Percentiles rank a stretch among this genome's conserved stretches.
These are phyloP conservation scores for Alfaro cultratus DNA, from an alignment of 2,797 vertebrate genomes.

Conservation along the genomic window DNA sequence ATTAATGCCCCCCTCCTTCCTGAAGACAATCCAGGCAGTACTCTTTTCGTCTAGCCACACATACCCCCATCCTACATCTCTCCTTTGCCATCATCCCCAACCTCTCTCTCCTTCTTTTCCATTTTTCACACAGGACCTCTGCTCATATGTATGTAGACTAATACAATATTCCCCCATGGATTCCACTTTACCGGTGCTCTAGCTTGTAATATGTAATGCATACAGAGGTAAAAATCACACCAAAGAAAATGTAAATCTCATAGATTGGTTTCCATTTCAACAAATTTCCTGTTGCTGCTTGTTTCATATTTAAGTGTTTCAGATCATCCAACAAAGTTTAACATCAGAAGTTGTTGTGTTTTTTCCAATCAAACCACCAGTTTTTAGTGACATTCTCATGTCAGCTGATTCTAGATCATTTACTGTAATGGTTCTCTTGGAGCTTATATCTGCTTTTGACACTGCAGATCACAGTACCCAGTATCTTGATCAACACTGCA, in stretches of 20 bases:
- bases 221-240: not conserved
- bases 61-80: constrained; percentile 10
- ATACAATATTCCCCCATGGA: constrained; percentile 6
- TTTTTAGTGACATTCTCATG: no score
- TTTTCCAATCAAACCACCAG: not conserved
- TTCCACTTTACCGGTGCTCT: not conserved
- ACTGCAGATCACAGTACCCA: no score
- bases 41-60: constrained; percentile 53
- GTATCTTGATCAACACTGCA: no score
- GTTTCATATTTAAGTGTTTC: not conserved
- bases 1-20: constrained; percentile 90
- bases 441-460: no score
- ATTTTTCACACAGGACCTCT: constrained; percentile 36
- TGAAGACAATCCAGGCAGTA: constrained; percentile 74
- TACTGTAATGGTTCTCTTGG: no score
- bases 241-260: not conserved
- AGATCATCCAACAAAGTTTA: not conserved
- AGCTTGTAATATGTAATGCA: not conserved
- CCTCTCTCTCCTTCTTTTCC: not conserved
- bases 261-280: not conserved
- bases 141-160: constrained; percentile 20
- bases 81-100: not conserved
- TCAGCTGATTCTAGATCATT: no score
- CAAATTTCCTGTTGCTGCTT: not conserved
- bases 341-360: not conserved